Base-by-base conservation (phyloP, 2,888 invertebrate genomes). In the Caenorhabditis auriculariae region DNA sequence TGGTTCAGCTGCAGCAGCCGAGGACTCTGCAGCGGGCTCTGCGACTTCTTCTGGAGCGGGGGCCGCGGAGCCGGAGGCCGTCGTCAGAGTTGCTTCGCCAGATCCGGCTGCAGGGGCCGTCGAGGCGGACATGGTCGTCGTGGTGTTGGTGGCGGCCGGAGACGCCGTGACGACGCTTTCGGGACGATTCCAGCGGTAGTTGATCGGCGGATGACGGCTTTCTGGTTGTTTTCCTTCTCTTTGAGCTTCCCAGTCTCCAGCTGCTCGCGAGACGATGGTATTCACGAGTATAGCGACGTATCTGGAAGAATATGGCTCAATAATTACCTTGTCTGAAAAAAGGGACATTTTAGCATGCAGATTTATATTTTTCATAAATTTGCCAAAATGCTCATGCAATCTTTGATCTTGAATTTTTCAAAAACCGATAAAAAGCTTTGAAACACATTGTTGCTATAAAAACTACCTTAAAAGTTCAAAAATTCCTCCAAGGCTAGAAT, bases 221-320 rank as follows among this genome's bases (percentile, higher is more conserved):
- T 45, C 19, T 51, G 49, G 44, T 57, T 57, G 15, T 57, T 49
- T 29, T 63, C 54, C 15, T 35, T 26, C 47, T 48, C 44, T 55
- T 54, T 24, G 48, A 29, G 9, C 39, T 44, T 21, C 58, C 55
- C 46, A 35, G 9, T 27, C 39, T 21, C 51, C 42, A 24, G 49
- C 46, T 19, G 57, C 19, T 3, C 29, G 2, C 9, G 51, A 41
- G 15, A 67, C 55, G 19, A 57, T 37, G n/a, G 60, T 45, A 29
- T 56, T 60, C 24, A 69, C 46, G 27, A 72, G 44, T 19, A 63
- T 42, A 19, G 43, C 48, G 4, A 72, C 43, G 46, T 60, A 76
- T 15, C 69, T 58, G 7, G 53, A 38, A 4, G 75, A 74, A 7
- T 62, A 37, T 3, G 69, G 51, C 4, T 75, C 71, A 64, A 72